Evolutionary conservation across 2,888 invertebrate species (phyloP).

Genomic region (Rutpela maculata): DNA sequence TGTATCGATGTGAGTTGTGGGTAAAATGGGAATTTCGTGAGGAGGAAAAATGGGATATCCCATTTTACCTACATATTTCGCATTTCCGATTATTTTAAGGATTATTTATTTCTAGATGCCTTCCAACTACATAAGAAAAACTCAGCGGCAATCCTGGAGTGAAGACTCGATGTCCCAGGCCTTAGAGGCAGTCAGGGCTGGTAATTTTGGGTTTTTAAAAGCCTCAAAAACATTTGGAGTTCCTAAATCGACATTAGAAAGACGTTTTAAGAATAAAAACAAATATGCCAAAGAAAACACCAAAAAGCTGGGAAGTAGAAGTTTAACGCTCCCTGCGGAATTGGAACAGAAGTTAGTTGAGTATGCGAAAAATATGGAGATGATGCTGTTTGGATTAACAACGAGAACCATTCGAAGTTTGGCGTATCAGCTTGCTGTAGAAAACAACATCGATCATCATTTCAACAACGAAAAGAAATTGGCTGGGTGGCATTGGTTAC

Average conservation of each 20-base stretch:
- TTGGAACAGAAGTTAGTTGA: neutral
- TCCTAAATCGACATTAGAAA: constrained; percentile 24
- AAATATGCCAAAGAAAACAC: constrained; percentile 12
- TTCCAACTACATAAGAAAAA: constrained; percentile 23
- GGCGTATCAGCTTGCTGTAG: constrained; percentile 1
- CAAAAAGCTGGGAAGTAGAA: constrained; percentile 11
- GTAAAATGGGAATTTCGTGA: too few relatives aligned
- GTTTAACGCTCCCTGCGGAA: neutral
- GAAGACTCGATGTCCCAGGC: constrained; percentile 15
- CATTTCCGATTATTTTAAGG: neutral
- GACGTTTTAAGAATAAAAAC: constrained; percentile 27
- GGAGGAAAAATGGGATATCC: too few relatives aligned
- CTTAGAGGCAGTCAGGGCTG: neutral
- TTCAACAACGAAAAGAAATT: constrained; percentile 33
- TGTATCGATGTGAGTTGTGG: too few relatives aligned
- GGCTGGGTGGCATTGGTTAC: constrained; percentile 27
- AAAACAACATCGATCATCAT: constrained; percentile 2
- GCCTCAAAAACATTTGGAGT: constrained; percentile 14
- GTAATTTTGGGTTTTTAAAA: constrained; percentile 1
- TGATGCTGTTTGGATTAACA: neutral
- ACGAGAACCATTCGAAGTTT: constrained; percentile 5
- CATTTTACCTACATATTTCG: too few relatives aligned
- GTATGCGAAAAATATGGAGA: neutral
- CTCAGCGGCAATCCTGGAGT: constrained; percentile 2
- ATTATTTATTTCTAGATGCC: constrained; percentile 21